These are phyloP conservation scores for Cyprinella venusta DNA, from an alignment of 2,797 vertebrate genomes.

Conservation along the genomic window DNA sequence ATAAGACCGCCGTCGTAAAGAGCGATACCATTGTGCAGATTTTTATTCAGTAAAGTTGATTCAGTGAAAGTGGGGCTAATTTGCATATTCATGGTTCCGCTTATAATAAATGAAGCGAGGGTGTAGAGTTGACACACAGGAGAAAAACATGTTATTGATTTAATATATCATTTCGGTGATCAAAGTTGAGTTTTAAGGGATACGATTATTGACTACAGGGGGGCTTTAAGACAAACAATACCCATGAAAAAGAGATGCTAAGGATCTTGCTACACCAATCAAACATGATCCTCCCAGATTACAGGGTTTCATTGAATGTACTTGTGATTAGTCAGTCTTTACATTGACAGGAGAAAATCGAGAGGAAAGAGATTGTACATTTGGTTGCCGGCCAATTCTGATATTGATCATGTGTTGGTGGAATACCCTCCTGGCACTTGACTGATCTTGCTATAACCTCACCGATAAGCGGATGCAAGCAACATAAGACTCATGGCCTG, in stretches of 20 bases:
- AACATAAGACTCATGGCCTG: slow-evolving; percentile 12
- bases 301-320: slow-evolving; percentile 5
- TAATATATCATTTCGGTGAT: no score
- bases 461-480: slow-evolving; percentile 45
- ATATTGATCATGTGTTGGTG: slow-evolving; percentile 67
- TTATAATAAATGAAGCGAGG: no score
- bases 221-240: background rate
- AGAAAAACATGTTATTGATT: no score
- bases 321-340: slow-evolving; percentile 64
- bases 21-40: no score
- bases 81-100: no score
- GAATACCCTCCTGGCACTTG: slow-evolving; percentile 54
- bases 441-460: slow-evolving; percentile 57
- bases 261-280: background rate
- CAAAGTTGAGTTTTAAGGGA: no score
- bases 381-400: slow-evolving; percentile 61
- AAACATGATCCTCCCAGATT: slow-evolving; percentile 24
- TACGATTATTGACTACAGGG: no score
- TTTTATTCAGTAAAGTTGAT: no score
- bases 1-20: no score
- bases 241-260: background rate
- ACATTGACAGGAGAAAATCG: slow-evolving; percentile 67
- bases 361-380: slow-evolving; percentile 61
- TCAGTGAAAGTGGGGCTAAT: no score
- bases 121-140: no score